phyloP scores from a whole-genome alignment of 2,797 vertebrate species.

The Sebastes matsubarae region DNA sequence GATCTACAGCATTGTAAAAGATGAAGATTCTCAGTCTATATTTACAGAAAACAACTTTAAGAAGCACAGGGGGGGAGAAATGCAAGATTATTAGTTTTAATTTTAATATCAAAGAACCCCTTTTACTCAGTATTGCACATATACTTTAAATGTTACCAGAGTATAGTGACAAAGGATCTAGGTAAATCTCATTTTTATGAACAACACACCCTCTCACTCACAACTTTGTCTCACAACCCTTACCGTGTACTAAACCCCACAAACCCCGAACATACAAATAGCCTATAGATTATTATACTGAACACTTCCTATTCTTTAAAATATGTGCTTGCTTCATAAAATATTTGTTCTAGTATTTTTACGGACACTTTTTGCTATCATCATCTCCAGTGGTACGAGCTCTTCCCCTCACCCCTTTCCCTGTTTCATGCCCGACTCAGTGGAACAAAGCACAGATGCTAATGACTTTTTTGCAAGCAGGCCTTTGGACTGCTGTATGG shows the following conservation, averaged over 20 bases:
- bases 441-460: conserved; percentile 59
- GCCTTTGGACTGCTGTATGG: conserved; percentile 37
- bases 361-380: conserved; percentile 76
- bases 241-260: conserved; percentile 61
- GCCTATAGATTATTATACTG: conserved; percentile 74
- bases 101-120: conserved; percentile 67
- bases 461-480: conserved; percentile 49
- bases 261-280: conserved; percentile 64
- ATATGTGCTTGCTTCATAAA: conserved; percentile 84
- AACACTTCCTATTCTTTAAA: conserved; percentile 78
- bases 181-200: conserved; percentile 52
- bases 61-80: conserved; percentile 52
- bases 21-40: conserved; percentile 62
- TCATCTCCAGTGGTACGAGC: conserved; percentile 63
- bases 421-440: conserved; percentile 13
- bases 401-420: conserved; percentile 36
- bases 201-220: conserved; percentile 49
- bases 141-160: conserved; percentile 69
- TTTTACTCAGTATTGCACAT: conserved; percentile 73
- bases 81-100: conserved; percentile 52
- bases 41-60: conserved; percentile 71
- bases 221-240: conserved; percentile 22
- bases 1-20: conserved; percentile 79
- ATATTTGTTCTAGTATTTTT: conserved; percentile 71
- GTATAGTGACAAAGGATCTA: conserved; percentile 60